Conservation (phyloP, 2,888 invertebrate species). For the Venustoraphidia nigricollis region DNA sequence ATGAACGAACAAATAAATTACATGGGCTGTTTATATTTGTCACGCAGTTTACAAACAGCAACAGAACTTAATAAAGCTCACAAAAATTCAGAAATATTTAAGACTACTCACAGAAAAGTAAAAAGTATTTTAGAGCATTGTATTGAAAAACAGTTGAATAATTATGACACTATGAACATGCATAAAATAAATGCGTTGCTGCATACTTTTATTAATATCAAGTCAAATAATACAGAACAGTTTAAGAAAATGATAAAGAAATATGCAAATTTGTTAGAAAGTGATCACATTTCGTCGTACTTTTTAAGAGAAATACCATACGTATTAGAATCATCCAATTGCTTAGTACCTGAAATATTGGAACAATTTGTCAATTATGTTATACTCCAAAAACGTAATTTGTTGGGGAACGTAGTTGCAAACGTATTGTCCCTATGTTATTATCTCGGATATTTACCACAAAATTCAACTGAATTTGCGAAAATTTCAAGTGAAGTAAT, state of each 20-base stretch:
- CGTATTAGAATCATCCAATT: slow-evolving; percentile 26
- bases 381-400: slow-evolving; percentile 23
- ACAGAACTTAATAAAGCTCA: slow-evolving; percentile 18
- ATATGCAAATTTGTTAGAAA: slow-evolving; percentile 19
- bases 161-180: slow-evolving; percentile 7
- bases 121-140: slow-evolving; percentile 20
- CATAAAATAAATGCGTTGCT: slow-evolving; percentile 15
- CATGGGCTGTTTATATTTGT: slow-evolving; percentile 27
- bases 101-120: not conserved
- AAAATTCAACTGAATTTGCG: slow-evolving; percentile 24
- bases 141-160: slow-evolving; percentile 21
- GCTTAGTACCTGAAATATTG: slow-evolving; percentile 29
- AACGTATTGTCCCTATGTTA: slow-evolving; percentile 33
- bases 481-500: slow-evolving; percentile 26
- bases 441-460: slow-evolving; percentile 32
- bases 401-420: slow-evolving; percentile 34
- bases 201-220: slow-evolving; percentile 19
- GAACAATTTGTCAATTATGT: slow-evolving; percentile 32
- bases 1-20: slow-evolving; percentile 27
- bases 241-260: slow-evolving; percentile 24
- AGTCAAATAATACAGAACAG: slow-evolving; percentile 22
- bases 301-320: slow-evolving; percentile 28
- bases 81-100: not conserved
- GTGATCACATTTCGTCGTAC: slow-evolving; percentile 27
- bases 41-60: slow-evolving; percentile 29